phyloP scores from a whole-genome alignment of 2,113 vertebrate genomes.

The Gymnarchus niloticus region DNA sequence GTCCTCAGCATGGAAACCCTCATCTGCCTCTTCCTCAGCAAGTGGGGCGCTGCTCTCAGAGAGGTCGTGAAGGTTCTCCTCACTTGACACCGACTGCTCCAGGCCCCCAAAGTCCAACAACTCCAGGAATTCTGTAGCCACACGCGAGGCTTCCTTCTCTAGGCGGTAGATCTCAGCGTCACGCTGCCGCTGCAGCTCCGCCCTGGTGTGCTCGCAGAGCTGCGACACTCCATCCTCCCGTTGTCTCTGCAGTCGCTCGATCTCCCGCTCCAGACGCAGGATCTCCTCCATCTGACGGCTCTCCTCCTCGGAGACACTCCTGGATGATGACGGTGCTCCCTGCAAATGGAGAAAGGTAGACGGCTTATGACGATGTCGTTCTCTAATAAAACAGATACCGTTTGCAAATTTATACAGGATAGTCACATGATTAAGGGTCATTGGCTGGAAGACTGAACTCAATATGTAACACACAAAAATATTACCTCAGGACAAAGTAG shows the following conservation, averaged over 20 bases:
- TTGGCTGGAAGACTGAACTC: too few species aligned
- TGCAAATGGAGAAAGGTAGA: neutral
- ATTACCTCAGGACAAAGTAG: conserved; percentile 29
- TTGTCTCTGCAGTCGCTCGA: conserved; percentile 80
- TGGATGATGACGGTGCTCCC: conserved; percentile 30
- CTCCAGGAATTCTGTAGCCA: conserved; percentile 79
- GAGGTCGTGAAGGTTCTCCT: conserved; percentile 57
- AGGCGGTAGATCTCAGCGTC: conserved; percentile 77
- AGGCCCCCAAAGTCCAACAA: conserved; percentile 74
- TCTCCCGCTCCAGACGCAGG: conserved; percentile 78
- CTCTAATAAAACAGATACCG: neutral
- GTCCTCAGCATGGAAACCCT: conserved; percentile 77
- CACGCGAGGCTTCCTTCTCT: conserved; percentile 80
- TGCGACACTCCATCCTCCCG: conserved; percentile 76
- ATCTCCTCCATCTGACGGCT: conserved; percentile 84
- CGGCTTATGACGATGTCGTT: neutral
- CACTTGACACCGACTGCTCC: conserved; percentile 52
- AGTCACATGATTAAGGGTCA: neutral
- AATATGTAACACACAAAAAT: neutral
- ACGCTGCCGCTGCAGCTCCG: conserved; percentile 73
- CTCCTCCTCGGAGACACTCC: conserved; percentile 62
- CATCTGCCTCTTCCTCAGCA: conserved; percentile 77
- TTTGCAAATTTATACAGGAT: neutral
- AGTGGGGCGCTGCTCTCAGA: conserved; percentile 49
- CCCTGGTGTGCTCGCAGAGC: conserved; percentile 70